Conservation (phyloP, 2,888 invertebrate species). For the Marasmarcha lunaedactyla region DNA sequence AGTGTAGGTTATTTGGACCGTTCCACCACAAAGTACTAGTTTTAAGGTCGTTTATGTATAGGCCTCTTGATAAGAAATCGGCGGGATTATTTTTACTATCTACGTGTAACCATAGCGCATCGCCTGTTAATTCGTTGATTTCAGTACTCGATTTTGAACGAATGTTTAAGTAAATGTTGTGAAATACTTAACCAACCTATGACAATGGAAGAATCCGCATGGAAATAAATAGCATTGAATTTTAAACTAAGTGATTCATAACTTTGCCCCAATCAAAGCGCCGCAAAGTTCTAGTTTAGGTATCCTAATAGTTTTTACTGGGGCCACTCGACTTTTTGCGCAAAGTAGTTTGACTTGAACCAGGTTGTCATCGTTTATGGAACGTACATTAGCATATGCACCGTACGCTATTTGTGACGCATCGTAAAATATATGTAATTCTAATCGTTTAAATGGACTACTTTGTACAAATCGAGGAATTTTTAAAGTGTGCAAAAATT, state of each 20-base stretch:
- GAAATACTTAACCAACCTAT: constrained; percentile 17
- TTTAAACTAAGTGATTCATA: constrained; percentile 9
- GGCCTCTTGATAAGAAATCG: too few relatives aligned
- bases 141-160: too few relatives aligned
- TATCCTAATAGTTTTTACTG: constrained; percentile 14
- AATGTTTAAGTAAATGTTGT: too few relatives aligned
- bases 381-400: constrained; percentile 11
- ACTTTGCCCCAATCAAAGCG: constrained; percentile 16
- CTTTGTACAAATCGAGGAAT: neutral
- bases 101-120: too few relatives aligned
- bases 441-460: neutral
- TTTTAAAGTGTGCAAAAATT: neutral
- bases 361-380: constrained; percentile 7
- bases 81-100: too few relatives aligned
- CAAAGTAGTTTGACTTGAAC: constrained; percentile 5
- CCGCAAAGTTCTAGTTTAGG: too few relatives aligned
- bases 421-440: constrained; percentile 3
- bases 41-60: too few relatives aligned
- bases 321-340: constrained; percentile 16
- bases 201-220: constrained; percentile 18
- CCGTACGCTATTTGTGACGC: constrained; percentile 8
- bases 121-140: too few relatives aligned
- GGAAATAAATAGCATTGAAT: constrained; percentile 10
- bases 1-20: too few relatives aligned
- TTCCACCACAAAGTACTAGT: too few relatives aligned